Conservation (phyloP, 2,888 invertebrate species). For the Coelopa pilipes region DNA sequence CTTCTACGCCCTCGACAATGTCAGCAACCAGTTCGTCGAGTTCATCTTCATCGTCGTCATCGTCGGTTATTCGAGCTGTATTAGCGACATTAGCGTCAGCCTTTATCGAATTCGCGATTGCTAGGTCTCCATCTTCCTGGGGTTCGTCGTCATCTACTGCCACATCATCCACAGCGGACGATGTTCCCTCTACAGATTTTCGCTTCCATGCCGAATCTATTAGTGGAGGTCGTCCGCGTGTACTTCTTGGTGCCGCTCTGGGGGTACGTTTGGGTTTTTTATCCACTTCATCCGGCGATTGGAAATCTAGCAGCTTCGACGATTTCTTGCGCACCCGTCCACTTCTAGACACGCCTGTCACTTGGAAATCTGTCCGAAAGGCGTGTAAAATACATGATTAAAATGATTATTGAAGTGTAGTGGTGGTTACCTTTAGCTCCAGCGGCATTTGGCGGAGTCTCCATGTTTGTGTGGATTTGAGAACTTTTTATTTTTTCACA, state of each 20-base stretch:
- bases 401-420: neutral
- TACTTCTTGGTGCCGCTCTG: conserved; percentile 25
- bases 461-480: conserved; percentile 26
- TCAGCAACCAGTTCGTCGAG: conserved; percentile 60
- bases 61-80: conserved; percentile 12
- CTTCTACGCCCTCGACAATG: conserved; percentile 57
- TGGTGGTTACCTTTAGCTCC: conserved; percentile 33
- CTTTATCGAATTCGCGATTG: neutral
- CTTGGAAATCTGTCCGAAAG: conserved; percentile 73
- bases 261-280: conserved; percentile 56
- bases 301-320: conserved; percentile 92
- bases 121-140: conserved; percentile 23
- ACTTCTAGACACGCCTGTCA: conserved; percentile 88
- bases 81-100: conserved; percentile 35
- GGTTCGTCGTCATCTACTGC: conserved; percentile 54
- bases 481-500: conserved; percentile 11
- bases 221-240: conserved; percentile 16
- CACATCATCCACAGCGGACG: conserved; percentile 45
- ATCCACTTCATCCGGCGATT: conserved; percentile 87
- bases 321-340: conserved; percentile 94
- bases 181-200: conserved; percentile 29
- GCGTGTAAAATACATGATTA: no score
- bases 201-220: conserved; percentile 21
- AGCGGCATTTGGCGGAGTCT: conserved; percentile 32
- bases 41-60: conserved; percentile 57